Conservation (phyloP, 1,140 invertebrate genomes). For the Sogatella furcifera region DNA sequence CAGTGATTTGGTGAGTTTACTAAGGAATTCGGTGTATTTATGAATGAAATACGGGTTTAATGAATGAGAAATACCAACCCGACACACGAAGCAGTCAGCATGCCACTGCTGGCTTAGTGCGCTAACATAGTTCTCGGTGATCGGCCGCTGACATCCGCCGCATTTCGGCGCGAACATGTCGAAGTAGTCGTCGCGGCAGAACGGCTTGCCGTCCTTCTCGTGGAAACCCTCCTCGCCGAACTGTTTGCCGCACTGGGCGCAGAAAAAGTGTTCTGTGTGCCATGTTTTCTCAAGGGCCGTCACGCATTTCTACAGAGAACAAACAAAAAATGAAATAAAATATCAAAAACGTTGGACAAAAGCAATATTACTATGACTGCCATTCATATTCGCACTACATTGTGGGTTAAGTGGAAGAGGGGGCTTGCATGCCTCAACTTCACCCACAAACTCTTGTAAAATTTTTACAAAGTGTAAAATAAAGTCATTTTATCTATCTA, state of each 20-base stretch:
- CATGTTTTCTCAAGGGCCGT: conserved; percentile 96
- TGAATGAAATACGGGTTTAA: not conserved
- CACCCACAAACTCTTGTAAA: no score
- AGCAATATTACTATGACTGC: no score
- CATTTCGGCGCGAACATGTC: conserved; percentile 99
- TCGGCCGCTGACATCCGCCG: conserved; percentile 90
- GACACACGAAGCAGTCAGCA: conserved; percentile 98
- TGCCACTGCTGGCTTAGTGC: conserved; percentile 98
- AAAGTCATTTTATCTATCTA: no score
- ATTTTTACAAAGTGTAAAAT: no score
- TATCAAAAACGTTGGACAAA: not conserved
- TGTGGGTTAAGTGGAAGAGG: no score
- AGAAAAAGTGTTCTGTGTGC: conserved; percentile 99
- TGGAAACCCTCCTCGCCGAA: conserved; percentile 96
- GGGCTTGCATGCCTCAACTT: no score
- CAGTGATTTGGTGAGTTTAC: no score
- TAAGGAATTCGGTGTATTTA: no score
- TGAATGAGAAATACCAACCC: conserved; percentile 58
- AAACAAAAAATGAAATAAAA: no score
- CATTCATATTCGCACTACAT: no score
- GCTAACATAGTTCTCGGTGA: conserved; percentile 98
- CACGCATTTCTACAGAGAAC: conserved; percentile 79
- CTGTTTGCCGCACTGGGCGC: conserved; percentile 92
- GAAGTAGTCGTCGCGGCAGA: conserved; percentile 92
- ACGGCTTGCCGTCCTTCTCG: conserved; percentile 87